Evolutionary conservation across 2,113 vertebrate genomes (phyloP), one percentile per base, ranked within the genome.

Genomic region (Catharus minimus): DNA sequence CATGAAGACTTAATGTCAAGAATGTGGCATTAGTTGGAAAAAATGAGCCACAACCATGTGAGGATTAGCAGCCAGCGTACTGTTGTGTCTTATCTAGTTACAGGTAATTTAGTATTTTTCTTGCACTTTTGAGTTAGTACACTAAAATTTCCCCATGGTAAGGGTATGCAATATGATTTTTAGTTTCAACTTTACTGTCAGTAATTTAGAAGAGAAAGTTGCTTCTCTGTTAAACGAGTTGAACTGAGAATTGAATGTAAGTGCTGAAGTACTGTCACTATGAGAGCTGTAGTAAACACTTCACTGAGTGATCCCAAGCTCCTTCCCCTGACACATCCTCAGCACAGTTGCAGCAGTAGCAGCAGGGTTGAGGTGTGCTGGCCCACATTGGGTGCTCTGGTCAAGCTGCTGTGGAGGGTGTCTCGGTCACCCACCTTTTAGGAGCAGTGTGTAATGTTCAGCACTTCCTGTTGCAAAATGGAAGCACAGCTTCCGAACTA

Each of bases 371-470:
- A 52, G 24, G 6, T 39, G 5, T 12, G 27, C 18, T 64, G n/a
- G 21, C 13, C 26, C 38, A 33, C 10, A 4, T 61, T 15, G 47
- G 27, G 26, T 72, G 44, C 36, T 76, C n/a, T 52, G 62, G 62
- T 56, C 17, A 66, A 67, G 22, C 26, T 22, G 0, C 53, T 17
- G 22, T 9, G 7, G 50, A 73, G 27, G 27, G 10, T 14, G 10
- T 18, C 17, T 79, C 26, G 0, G 0, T 19, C 19, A 39, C 21
- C 9, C 2, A 3, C 16, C 41, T 62, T 50, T 33, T 8, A 66
- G 52, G 67, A 72, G 64, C 15, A 8, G 5, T 14, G 19, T n/a
- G 38, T 36, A 5, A 41, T 23, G 23, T 50, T 77, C 30, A 44
- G 24, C 30, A 12, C 7, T 73, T 58, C 46, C 43, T 41, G 9